These are phyloP conservation scores for Saguinus imperator DNA, from an alignment of 2,113 vertebrate species.

Conservation along the genomic window DNA sequence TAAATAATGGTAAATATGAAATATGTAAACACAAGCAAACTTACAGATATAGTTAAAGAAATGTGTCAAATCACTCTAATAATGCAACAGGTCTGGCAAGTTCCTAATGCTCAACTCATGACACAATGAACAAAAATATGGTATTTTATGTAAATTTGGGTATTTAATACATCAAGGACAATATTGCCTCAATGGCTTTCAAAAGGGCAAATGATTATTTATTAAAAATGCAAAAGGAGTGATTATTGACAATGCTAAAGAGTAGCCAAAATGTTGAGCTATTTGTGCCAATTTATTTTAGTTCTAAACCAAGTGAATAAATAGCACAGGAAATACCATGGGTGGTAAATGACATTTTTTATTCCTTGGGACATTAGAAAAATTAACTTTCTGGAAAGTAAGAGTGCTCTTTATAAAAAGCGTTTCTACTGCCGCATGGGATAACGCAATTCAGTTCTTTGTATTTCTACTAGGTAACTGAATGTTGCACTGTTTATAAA, in stretches of 20 bases:
- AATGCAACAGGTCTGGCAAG: rapidly evolving
- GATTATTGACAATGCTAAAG: background rate
- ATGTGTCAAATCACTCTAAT: background rate
- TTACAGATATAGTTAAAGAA: background rate
- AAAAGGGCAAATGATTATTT: background rate
- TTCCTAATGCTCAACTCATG: background rate
- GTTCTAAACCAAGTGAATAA: background rate
- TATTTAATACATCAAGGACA: background rate
- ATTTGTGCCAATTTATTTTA: background rate
- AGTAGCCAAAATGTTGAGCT: background rate
- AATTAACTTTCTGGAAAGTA: background rate
- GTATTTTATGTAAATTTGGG: background rate
- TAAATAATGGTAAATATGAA: background rate
- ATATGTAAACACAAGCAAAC: background rate
- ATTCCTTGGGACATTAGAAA: background rate
- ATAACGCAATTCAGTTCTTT: background rate
- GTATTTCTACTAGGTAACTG: background rate
- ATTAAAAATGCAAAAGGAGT: background rate
- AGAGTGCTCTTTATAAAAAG: background rate
- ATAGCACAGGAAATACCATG: background rate
- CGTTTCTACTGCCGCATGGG: rapidly evolving
- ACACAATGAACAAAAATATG: background rate
- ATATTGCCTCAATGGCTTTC: background rate
- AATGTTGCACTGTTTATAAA: background rate
- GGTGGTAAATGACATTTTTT: background rate